These are phyloP conservation scores for Drosophila kohkoa DNA, from an alignment of 1,140 invertebrate genomes.

Conservation along the genomic window DNA sequence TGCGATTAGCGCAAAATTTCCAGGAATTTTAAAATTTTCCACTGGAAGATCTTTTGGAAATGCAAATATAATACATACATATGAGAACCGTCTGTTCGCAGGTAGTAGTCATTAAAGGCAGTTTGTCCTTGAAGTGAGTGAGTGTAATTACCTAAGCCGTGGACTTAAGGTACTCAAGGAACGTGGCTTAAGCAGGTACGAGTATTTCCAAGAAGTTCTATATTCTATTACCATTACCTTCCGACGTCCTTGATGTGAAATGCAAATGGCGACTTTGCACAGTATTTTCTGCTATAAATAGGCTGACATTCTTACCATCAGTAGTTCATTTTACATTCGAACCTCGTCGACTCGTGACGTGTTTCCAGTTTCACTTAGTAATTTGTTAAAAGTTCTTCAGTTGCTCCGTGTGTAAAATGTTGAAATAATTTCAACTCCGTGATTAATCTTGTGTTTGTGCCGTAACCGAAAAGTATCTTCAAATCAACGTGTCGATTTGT, in stretches of 20 bases:
- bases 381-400: neutral
- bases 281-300: slow-evolving; percentile 4
- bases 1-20: neutral
- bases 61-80: neutral
- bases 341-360: slow-evolving; percentile 5
- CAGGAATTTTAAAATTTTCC: neutral
- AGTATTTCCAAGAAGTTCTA: neutral
- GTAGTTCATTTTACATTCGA: slow-evolving; percentile 5
- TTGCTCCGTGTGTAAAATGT: neutral
- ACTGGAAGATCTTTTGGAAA: neutral
- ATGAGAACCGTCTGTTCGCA: neutral
- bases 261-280: neutral
- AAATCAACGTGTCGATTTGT: slow-evolving; percentile 3
- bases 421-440: neutral
- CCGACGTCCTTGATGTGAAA: neutral
- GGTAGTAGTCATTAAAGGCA: neutral
- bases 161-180: neutral
- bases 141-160: neutral
- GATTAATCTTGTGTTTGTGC: slow-evolving; percentile 3
- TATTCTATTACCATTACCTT: neutral
- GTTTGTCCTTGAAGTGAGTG: neutral
- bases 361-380: neutral
- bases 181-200: neutral
- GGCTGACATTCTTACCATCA: neutral
- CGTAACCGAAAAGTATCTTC: slow-evolving; percentile 6